These are phyloP conservation scores for Micronycteris hirsuta DNA, from an alignment of 2,113 vertebrate species.

Conservation along the genomic window DNA sequence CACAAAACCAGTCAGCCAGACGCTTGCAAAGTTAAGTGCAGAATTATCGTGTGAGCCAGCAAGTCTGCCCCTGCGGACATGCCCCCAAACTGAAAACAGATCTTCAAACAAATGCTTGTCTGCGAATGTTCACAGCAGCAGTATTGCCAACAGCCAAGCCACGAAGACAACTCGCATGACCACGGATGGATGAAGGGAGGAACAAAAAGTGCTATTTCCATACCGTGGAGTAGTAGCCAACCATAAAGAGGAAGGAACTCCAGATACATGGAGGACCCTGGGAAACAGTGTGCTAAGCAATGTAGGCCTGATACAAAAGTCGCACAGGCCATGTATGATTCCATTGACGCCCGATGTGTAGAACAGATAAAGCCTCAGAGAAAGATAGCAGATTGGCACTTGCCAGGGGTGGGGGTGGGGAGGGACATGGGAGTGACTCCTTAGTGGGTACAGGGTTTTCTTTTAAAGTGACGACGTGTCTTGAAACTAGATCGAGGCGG, in stretches of 20 bases:
- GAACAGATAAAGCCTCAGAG: background rate
- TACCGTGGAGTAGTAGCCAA: background rate
- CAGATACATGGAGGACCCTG: background rate
- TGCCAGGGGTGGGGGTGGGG: background rate
- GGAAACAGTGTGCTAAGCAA: background rate
- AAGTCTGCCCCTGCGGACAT: background rate
- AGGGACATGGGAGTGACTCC: background rate
- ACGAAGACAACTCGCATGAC: background rate
- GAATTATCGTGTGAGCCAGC: background rate
- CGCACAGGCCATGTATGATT: background rate
- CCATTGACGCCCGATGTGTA: background rate
- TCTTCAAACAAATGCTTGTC: background rate
- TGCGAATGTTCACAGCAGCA: background rate
- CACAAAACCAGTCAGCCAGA: background rate
- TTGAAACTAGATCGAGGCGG: background rate
- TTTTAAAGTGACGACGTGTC: background rate
- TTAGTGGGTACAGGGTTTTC: background rate
- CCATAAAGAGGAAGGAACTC: background rate
- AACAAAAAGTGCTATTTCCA: background rate
- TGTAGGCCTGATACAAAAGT: background rate
- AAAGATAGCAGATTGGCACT: background rate
- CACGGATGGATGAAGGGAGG: background rate
- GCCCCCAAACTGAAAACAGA: background rate
- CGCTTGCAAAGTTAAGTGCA: background rate
- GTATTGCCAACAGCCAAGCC: background rate